Conservation (phyloP, 2,797 vertebrate genomes). For the Mus spretus region DNA sequence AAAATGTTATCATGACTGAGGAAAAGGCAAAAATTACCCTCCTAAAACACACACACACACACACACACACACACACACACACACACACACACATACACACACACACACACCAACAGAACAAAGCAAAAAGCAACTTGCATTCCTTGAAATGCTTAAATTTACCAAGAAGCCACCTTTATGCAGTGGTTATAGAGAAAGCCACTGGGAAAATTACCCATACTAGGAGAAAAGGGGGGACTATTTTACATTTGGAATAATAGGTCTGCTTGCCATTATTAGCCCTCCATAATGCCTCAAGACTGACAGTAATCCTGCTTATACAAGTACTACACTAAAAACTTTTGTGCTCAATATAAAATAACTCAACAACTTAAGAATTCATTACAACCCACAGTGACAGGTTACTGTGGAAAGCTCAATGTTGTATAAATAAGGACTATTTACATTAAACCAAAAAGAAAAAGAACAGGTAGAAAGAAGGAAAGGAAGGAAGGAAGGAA, state of each 20-base stretch:
- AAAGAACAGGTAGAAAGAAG: background rate
- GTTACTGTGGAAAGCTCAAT: background rate
- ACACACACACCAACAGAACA: background rate
- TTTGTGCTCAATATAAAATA: background rate
- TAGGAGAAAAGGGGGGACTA: background rate
- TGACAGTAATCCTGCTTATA: too few species aligned
- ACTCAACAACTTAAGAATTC: background rate
- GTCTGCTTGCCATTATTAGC: background rate
- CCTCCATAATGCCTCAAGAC: background rate
- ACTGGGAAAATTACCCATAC: background rate
- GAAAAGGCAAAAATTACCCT: background rate
- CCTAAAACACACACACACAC: too few species aligned
- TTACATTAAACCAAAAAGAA: background rate
- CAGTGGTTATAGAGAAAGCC: background rate
- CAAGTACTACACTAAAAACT: too few species aligned
- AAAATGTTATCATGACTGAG: background rate
- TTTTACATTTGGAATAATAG: background rate
- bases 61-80: too few species aligned
- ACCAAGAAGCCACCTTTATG: background rate
- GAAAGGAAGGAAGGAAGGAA: accelerated
- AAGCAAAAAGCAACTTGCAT: background rate
- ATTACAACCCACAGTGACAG: background rate
- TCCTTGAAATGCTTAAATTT: background rate
- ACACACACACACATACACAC: too few species aligned
- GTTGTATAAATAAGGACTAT: background rate